Evolutionary conservation across 2,888 invertebrate species (phyloP).

Genomic region (Apomyelois bistriatella): DNA sequence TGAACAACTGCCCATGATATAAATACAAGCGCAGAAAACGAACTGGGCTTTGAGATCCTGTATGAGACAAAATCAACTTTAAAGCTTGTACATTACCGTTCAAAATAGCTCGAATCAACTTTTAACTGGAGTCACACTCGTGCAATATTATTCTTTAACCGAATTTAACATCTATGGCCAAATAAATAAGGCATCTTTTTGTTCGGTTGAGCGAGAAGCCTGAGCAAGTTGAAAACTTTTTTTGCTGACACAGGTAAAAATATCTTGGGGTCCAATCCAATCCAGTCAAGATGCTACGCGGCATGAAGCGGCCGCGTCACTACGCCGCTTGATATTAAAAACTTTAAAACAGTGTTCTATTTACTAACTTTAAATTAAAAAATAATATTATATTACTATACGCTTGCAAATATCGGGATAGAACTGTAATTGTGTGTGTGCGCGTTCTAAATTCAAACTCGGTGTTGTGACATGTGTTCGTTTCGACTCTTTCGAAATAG

Average conservation of each 20-base stretch:
- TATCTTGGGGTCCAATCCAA: slow-evolving; percentile 54
- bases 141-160: slow-evolving; percentile 39
- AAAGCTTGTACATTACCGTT: slow-evolving; percentile 7
- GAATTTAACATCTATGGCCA: fast-evolving
- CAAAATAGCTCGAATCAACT: slow-evolving; percentile 23
- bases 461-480: slow-evolving; percentile 35
- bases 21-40: slow-evolving; percentile 49
- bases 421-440: slow-evolving; percentile 4
- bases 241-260: slow-evolving; percentile 74
- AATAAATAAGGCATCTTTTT: slow-evolving; percentile 26
- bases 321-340: slow-evolving; percentile 23
- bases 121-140: slow-evolving; percentile 46
- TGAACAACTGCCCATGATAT: slow-evolving; percentile 71
- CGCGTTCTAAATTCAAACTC: background rate
- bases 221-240: slow-evolving; percentile 50
- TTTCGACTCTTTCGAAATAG: slow-evolving; percentile 37
- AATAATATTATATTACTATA: background rate
- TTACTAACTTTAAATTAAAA: background rate
- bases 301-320: slow-evolving; percentile 37
- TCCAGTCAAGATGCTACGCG: slow-evolving; percentile 66
- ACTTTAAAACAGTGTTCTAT: slow-evolving; percentile 17
- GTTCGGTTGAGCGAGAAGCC: slow-evolving; percentile 29
- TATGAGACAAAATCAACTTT: slow-evolving; percentile 4
- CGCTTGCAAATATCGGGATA: background rate
- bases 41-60: slow-evolving; percentile 41